Evolutionary conservation across 2,888 invertebrate genomes (phyloP).

Genomic region (Lasioglossum leucozonium): DNA sequence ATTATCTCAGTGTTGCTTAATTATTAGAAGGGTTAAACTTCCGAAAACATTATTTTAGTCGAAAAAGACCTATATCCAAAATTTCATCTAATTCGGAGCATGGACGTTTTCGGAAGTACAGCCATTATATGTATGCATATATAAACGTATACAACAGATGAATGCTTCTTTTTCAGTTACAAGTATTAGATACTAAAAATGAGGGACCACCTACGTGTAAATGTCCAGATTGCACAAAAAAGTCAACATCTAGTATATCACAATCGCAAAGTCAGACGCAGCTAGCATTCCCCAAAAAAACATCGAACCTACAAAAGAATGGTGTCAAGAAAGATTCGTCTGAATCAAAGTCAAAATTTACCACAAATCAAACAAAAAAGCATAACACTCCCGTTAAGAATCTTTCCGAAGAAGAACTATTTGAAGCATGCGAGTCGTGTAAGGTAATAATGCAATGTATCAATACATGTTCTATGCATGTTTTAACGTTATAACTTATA

Average conservation of each 20-base stretch:
- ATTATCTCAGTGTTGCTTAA: constrained; percentile 24
- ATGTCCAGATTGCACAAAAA: constrained; percentile 82
- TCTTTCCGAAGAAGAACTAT: constrained; percentile 66
- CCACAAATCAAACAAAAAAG: constrained; percentile 71
- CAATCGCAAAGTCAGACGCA: constrained; percentile 68
- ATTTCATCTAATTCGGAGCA: no score
- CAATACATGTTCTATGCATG: constrained; percentile 18
- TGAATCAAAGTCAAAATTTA: constrained; percentile 65
- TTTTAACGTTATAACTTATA: constrained; percentile 10
- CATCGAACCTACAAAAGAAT: constrained; percentile 60
- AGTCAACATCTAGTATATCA: constrained; percentile 72
- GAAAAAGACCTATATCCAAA: no score
- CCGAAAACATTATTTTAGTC: no score
- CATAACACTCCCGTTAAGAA: constrained; percentile 61
- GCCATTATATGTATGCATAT: no score
- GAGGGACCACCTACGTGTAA: constrained; percentile 81
- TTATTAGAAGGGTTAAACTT: no score
- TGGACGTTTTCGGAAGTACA: no score
- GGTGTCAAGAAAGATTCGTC: constrained; percentile 60
- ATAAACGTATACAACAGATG: background rate
- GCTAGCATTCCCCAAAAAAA: constrained; percentile 69
- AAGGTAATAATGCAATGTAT: constrained; percentile 63
- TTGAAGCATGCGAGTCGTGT: constrained; percentile 66
- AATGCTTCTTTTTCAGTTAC: constrained; percentile 70
- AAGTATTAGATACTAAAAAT: constrained; percentile 81